Evolutionary conservation across 2,888 invertebrate genomes (phyloP).

Genomic region (Hecatera dysodea): DNA sequence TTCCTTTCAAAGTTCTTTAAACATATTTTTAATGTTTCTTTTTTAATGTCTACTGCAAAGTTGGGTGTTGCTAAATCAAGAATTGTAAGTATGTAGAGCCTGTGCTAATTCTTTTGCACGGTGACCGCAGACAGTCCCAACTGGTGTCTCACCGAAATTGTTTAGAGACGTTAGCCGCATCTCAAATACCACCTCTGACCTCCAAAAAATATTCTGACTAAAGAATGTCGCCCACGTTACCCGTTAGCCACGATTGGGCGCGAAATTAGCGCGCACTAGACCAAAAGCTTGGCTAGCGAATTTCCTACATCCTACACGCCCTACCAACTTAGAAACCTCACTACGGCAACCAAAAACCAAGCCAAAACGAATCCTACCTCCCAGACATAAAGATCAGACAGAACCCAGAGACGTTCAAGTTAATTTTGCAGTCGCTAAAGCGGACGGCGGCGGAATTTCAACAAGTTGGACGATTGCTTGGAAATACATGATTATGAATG

Average conservation of each 20-base stretch:
- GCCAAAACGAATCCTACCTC: slow-evolving; percentile 76
- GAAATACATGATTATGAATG: slow-evolving; percentile 73
- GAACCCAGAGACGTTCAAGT: slow-evolving; percentile 69
- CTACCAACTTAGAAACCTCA: slow-evolving; percentile 55
- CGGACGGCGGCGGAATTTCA: slow-evolving; percentile 89
- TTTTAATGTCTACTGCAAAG: not conserved
- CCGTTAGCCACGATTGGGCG: slow-evolving; percentile 83
- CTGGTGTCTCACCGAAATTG: slow-evolving; percentile 39
- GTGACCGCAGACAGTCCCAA: slow-evolving; percentile 19
- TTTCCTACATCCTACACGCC: slow-evolving; percentile 81
- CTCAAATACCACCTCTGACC: slow-evolving; percentile 65
- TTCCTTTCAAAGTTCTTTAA: no score
- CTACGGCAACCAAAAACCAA: slow-evolving; percentile 56
- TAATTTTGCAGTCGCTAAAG: slow-evolving; percentile 82
- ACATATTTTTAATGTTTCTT: no score
- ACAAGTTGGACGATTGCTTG: slow-evolving; percentile 86
- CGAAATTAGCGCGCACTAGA: slow-evolving; percentile 88
- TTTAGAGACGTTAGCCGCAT: slow-evolving; percentile 64
- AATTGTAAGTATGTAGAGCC: slow-evolving; percentile 4
- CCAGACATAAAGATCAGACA: slow-evolving; percentile 72
- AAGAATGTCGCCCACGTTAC: slow-evolving; percentile 84
- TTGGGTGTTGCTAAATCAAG: not conserved
- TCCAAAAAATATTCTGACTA: slow-evolving; percentile 70
- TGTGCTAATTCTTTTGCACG: slow-evolving; percentile 7
- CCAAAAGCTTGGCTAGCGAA: slow-evolving; percentile 87